Evolutionary conservation across 2,888 invertebrate genomes (phyloP).

Genomic region (Tetranychus truncatus): DNA sequence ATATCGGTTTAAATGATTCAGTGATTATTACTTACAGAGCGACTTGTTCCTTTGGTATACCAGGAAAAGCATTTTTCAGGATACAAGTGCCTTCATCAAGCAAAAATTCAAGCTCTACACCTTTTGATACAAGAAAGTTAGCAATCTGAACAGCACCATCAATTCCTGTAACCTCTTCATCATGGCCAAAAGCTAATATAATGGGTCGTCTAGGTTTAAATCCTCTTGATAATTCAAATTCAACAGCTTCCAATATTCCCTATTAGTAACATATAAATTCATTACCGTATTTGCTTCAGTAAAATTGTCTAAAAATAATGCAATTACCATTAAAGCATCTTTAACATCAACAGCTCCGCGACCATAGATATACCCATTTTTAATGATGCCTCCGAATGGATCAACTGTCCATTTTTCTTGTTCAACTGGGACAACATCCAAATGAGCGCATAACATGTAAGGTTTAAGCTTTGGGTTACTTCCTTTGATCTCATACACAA

Average conservation of each 20-base stretch:
- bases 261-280: conserved; percentile 25
- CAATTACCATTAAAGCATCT: conserved; percentile 35
- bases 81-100: conserved; percentile 38
- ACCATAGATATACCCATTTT: conserved; percentile 37
- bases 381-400: conserved; percentile 36
- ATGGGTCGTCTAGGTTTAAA: conserved; percentile 35
- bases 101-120: conserved; percentile 34
- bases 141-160: conserved; percentile 35
- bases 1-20: conserved; percentile 15
- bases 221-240: conserved; percentile 32
- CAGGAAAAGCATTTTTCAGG: conserved; percentile 32
- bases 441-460: conserved; percentile 37
- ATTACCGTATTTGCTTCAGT: not conserved
- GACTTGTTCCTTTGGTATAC: conserved; percentile 31
- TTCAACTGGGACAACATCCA: conserved; percentile 38
- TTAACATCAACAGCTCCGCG: conserved; percentile 39
- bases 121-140: conserved; percentile 29
- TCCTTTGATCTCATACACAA: conserved; percentile 36
- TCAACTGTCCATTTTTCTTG: conserved; percentile 30
- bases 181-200: conserved; percentile 39
- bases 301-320: not conserved
- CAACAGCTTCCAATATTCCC: conserved; percentile 37
- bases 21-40: conserved; percentile 30
- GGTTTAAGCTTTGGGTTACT: conserved; percentile 32
- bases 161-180: conserved; percentile 37